Conservation (phyloP, 2,113 vertebrate species). For the Ageneiosus marmoratus region DNA sequence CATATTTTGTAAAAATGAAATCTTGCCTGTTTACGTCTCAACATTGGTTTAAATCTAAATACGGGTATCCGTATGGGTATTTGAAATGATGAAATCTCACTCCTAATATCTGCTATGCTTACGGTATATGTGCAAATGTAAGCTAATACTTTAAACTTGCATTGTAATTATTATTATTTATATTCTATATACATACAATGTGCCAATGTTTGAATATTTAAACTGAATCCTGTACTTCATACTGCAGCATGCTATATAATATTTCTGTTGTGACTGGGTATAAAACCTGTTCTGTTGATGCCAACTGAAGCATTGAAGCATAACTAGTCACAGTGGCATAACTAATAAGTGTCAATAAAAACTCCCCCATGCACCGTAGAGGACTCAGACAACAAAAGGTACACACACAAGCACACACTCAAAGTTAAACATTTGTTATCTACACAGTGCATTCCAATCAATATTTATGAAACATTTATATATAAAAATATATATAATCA, state of each 20-base stretch:
- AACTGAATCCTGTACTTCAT: background rate
- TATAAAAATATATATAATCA: no score
- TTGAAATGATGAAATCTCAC: background rate
- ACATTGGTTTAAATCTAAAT: background rate
- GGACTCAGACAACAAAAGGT: background rate
- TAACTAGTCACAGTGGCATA: background rate
- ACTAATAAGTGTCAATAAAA: slow-evolving; percentile 17
- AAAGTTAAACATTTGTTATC: background rate
- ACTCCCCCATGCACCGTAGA: background rate
- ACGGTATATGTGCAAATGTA: background rate
- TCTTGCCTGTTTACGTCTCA: background rate
- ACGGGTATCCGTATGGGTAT: background rate
- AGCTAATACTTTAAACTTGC: background rate
- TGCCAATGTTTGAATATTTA: background rate
- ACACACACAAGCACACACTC: background rate
- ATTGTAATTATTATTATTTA: background rate
- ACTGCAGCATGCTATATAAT: no score
- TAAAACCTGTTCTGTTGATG: slow-evolving; percentile 3
- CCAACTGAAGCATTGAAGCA: slow-evolving; percentile 17
- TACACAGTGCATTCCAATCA: background rate
- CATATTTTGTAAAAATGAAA: background rate
- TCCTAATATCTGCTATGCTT: background rate
- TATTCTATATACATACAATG: slow-evolving; percentile 1
- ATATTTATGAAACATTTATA: background rate
- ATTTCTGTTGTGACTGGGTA: background rate